Conservation (phyloP, 2,797 vertebrate genomes). For the Dendrocincla fuliginosa region DNA sequence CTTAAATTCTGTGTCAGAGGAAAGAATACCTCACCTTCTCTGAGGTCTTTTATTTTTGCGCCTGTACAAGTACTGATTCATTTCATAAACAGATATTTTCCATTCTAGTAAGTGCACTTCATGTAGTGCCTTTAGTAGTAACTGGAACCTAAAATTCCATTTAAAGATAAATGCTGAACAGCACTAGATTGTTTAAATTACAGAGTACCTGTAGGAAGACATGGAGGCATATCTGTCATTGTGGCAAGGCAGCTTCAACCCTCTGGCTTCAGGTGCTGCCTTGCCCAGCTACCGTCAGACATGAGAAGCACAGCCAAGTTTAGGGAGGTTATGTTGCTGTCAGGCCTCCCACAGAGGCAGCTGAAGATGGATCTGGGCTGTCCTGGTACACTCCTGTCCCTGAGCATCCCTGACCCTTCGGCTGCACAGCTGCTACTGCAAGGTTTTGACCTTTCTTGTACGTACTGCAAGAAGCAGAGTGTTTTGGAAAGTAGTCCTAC, state of each 20-base stretch:
- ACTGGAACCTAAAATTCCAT: not conserved
- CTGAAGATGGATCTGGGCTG: not conserved
- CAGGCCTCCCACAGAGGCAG: not conserved
- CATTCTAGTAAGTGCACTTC: slow-evolving; percentile 47
- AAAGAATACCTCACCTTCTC: slow-evolving; percentile 31
- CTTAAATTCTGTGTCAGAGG: slow-evolving; percentile 30
- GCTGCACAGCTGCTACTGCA: not conserved
- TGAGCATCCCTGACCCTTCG: not conserved
- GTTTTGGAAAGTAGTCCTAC: not conserved
- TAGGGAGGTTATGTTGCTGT: not conserved
- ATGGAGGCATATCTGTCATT: not conserved
- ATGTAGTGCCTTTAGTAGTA: not conserved
- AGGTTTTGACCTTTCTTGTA: not conserved
- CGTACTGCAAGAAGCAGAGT: not conserved
- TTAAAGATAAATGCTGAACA: slow-evolving; percentile 23
- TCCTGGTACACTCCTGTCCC: not conserved
- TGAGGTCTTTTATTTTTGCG: slow-evolving; percentile 54
- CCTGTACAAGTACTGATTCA: slow-evolving; percentile 17
- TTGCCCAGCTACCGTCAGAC: not conserved
- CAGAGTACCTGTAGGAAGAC: not conserved
- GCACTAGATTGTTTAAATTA: not conserved
- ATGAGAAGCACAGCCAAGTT: not conserved
- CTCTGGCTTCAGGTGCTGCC: not conserved
- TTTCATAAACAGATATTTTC: slow-evolving; percentile 13
- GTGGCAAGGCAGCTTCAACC: not conserved